A percentile compares a stretch with the other conserved stretches of the same genome.
Conservation (phyloP, 2,113 vertebrate genomes). For the Okapia johnstoni region DNA sequence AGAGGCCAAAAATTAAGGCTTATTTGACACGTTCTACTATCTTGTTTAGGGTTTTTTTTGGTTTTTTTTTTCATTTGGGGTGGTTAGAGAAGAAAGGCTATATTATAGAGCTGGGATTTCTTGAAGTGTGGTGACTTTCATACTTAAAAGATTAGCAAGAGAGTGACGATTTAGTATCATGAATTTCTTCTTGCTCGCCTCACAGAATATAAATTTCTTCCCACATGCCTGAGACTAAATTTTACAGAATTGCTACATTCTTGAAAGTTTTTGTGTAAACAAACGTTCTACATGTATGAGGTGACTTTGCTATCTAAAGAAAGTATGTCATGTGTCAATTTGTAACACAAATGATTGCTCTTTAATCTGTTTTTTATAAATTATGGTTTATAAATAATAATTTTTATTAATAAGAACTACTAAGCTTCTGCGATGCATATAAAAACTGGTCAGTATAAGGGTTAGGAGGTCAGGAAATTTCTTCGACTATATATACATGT, state of each 20-base stretch:
- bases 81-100: constrained; percentile 21
- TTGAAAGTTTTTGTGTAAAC: neutral
- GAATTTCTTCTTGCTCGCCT: neutral
- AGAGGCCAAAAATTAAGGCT: constrained; percentile 58
- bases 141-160: constrained; percentile 39
- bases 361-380: neutral
- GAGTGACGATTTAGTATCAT: neutral
- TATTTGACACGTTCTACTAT: neutral
- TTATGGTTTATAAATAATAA: neutral
- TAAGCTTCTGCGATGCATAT: neutral
- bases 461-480: neutral
- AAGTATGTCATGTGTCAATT: neutral
- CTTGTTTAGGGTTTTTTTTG: neutral
- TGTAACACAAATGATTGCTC: neutral
- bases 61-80: neutral
- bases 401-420: neutral
- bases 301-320: neutral
- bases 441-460: neutral
- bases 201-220: constrained; percentile 31
- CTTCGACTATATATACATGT: neutral
- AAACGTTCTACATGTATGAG: neutral
- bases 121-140: constrained; percentile 20
- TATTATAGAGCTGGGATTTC: constrained; percentile 11
- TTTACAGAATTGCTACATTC: neutral
- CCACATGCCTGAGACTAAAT: neutral